A percentile compares a stretch with the other conserved stretches of the same genome.
These are phyloP conservation scores for Leistus spinibarbis DNA, from an alignment of 2,888 invertebrate genomes.

Conservation along the genomic window DNA sequence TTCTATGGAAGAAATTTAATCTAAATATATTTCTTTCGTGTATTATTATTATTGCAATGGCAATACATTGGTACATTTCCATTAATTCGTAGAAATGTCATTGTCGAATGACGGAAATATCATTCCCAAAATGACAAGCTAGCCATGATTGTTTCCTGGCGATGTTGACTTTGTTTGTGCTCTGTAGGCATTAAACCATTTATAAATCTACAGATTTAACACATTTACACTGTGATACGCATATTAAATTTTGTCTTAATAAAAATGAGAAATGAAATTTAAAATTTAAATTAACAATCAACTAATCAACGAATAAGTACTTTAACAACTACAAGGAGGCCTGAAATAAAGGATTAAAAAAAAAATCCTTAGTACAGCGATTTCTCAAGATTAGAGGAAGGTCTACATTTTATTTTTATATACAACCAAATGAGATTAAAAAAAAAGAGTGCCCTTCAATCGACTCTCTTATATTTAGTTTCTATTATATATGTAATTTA, in stretches of 20 bases:
- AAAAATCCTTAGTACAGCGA: background rate
- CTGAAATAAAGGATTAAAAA: background rate
- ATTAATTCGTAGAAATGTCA: background rate
- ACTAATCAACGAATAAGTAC: background rate
- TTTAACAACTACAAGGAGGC: background rate
- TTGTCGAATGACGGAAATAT: conserved; percentile 31
- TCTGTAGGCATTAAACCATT: background rate
- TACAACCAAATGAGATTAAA: too few relatives aligned
- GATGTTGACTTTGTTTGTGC: background rate
- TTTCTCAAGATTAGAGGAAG: too few relatives aligned
- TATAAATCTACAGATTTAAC: background rate
- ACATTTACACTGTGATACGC: background rate
- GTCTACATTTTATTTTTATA: too few relatives aligned
- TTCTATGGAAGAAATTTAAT: background rate
- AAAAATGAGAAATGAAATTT: background rate
- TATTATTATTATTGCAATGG: background rate
- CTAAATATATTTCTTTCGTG: too few relatives aligned
- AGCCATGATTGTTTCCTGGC: background rate
- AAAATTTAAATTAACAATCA: background rate
- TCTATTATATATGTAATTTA: too few relatives aligned
- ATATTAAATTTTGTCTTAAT: background rate
- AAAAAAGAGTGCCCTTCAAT: too few relatives aligned
- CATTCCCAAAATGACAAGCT: conserved; percentile 34
- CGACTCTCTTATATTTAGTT: too few relatives aligned
- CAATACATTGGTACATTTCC: background rate